Evolutionary conservation across 2,797 vertebrate species (phyloP).

Genomic region (Mormyrus proboscirostris): DNA sequence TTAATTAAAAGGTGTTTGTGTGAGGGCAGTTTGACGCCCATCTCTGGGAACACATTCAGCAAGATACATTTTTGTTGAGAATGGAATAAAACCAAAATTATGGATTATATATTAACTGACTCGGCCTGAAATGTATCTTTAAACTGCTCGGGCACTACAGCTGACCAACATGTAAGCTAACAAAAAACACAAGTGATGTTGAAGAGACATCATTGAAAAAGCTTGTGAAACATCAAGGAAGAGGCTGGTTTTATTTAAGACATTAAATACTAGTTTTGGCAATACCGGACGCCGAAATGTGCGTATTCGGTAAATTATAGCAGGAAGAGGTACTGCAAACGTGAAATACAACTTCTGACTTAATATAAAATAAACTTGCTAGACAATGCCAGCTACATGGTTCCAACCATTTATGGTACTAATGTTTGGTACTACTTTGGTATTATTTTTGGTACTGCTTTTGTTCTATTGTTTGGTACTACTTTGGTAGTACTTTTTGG

Average conservation of each 20-base stretch:
- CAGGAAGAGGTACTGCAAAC: background rate
- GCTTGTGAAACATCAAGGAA: background rate
- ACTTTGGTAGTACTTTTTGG: background rate
- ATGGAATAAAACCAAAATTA: background rate
- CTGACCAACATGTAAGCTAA: background rate
- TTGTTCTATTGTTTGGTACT: background rate
- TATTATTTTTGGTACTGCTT: too few relatives aligned
- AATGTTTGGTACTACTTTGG: background rate
- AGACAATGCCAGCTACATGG: too few relatives aligned
- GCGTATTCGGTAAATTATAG: background rate
- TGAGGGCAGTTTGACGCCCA: background rate
- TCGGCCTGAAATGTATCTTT: background rate
- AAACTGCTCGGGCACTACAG: background rate
- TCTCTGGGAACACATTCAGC: background rate
- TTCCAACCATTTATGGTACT: background rate
- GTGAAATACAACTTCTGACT: background rate
- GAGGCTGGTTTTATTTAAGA: background rate
- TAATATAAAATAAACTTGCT: background rate
- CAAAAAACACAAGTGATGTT: background rate
- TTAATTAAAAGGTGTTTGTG: background rate
- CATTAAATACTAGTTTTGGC: background rate
- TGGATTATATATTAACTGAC: background rate
- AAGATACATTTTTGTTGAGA: background rate
- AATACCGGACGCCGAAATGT: background rate
- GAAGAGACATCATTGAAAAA: background rate